A percentile compares a stretch with the other conserved stretches of the same genome.
Evolutionary conservation across 2,797 vertebrate species (phyloP).

Genomic region (Chrosomus eos): DNA sequence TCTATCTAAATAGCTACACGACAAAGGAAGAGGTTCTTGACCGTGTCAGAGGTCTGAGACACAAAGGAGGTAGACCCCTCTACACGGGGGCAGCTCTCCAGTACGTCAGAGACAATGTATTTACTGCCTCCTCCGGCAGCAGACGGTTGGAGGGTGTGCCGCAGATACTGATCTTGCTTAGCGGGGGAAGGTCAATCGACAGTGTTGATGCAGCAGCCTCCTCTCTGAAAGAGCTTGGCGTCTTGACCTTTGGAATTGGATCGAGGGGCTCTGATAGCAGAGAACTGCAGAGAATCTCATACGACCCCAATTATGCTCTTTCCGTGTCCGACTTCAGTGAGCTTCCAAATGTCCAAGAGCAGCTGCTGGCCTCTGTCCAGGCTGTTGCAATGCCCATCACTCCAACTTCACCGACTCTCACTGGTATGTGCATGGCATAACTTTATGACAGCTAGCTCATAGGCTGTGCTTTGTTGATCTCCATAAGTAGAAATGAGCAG

Average conservation of each 20-base stretch:
- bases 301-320: conserved; percentile 26
- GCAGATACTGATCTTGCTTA: conserved; percentile 1
- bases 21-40: conserved; percentile 72
- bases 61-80: conserved; percentile 77
- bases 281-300: conserved; percentile 41
- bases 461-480: conserved; percentile 38
- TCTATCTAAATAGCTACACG: conserved; percentile 33
- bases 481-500: conserved; percentile 26
- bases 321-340: conserved; percentile 73
- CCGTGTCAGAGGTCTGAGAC: conserved; percentile 68
- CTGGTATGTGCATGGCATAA: conserved; percentile 21
- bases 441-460: conserved; percentile 1
- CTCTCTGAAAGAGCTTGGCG: conserved; percentile 23
- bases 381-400: not conserved
- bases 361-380: conserved; percentile 61
- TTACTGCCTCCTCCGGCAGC: conserved; percentile 47
- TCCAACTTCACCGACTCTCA: not conserved
- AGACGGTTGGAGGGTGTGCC: conserved; percentile 19
- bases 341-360: conserved; percentile 75
- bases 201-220: conserved; percentile 63
- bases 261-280: conserved; percentile 67
- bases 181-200: too few relatives aligned
- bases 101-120: conserved; percentile 71
- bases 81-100: conserved; percentile 82
- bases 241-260: conserved; percentile 18